Conservation (phyloP, 1,140 invertebrate species). For the Ruditapes philippinarum region DNA sequence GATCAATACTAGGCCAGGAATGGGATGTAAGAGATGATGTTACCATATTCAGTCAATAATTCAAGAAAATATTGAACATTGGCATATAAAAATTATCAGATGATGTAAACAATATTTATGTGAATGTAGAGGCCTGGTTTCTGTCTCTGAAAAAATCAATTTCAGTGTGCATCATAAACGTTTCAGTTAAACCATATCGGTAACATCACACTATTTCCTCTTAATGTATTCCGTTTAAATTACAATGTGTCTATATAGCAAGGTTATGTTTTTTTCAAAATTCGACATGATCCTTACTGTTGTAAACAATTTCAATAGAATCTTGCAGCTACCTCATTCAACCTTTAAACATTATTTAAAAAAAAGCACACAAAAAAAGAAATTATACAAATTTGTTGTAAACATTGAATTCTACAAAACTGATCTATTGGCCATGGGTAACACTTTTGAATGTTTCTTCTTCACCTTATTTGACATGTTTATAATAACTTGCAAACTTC, state of each 20-base stretch:
- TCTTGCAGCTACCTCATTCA: no score
- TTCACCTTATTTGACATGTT: not conserved
- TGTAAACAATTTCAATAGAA: no score
- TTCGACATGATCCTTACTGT: no score
- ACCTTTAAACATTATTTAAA: no score
- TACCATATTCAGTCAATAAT: not conserved
- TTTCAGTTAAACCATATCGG: not conserved
- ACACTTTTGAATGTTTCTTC: not conserved
- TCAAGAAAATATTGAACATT: slow-evolving; percentile 11
- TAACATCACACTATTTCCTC: no score
- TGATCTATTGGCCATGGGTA: not conserved
- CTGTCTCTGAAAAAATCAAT: slow-evolving; percentile 17
- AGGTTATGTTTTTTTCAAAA: no score
- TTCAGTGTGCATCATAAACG: not conserved
- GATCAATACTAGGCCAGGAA: not conserved
- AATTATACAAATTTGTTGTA: no score
- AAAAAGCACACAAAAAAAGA: no score
- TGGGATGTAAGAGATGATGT: not conserved
- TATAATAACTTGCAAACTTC: no score
- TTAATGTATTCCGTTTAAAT: no score
- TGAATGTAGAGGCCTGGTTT: not conserved
- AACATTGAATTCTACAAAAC: no score
- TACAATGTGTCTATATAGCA: no score
- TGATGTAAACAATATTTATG: slow-evolving; percentile 5
- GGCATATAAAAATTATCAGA: not conserved